Evolutionary conservation across 2,888 invertebrate species (phyloP), one percentile per base, ranked within the genome.

Genomic region (Heteromyza rotundicornis): DNA sequence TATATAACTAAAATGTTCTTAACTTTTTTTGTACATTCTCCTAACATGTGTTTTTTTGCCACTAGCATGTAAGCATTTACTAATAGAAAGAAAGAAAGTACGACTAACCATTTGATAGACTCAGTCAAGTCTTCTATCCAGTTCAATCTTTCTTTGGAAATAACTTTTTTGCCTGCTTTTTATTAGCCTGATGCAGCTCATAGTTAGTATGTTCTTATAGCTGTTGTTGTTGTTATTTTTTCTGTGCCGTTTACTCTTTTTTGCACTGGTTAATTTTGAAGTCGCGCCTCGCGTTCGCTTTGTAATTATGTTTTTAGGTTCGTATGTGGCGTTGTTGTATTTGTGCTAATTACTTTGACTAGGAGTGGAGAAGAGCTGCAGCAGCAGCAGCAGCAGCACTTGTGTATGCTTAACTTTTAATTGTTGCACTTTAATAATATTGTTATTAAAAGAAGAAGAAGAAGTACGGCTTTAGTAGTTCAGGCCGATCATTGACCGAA

Each of bases 341-440:
- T 69, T 74, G 70, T 68, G 74, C 75, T 74, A 74, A 74, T 74
- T 74, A 74, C 76, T 73, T 68, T 65, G 76, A 76, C 76, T 73
- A 47, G 5, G n/a, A n/a, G n/a, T n/a, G n/a, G n/a, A n/a, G n/a
- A n/a, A n/a, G n/a, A n/a, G 27, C 27, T 27, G 7, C 10, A 27
- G 27, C 27, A 7, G n/a, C n/a, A n/a, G n/a, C n/a, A n/a, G n/a
- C 10, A 71, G 73, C 67, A 69, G 73, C 72, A 60, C 72, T 66
- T 69, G 75, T 75, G 73, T 73, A 70, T 71, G 75, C 69, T 73
- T 71, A 73, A 76, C 76, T 72, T 76, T 76, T 74, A 74, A 74
- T 74, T 74, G 73, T 74, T 71, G 76, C 74, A 72, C 76, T 75
- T 74, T 74, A 74, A 74, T 74, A 76, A 74, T 68, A 70, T 19